Evolutionary conservation across 2,888 invertebrate genomes (phyloP).

Genomic region (Neocrepidodera transversa): DNA sequence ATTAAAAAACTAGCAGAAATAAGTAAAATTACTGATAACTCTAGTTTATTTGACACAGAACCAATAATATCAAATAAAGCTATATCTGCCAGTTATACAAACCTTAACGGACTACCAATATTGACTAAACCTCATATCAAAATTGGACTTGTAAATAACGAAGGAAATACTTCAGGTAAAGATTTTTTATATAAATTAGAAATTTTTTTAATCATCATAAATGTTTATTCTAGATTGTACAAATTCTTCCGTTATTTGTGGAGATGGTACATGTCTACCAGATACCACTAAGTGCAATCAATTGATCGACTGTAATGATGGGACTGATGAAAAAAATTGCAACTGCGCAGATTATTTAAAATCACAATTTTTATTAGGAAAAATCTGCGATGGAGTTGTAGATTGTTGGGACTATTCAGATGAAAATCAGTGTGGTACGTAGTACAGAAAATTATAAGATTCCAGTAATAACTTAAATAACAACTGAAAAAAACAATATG

Average conservation of each 20-base stretch:
- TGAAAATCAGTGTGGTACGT: constrained; percentile 76
- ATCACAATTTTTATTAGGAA: constrained; percentile 72
- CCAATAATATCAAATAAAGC: constrained; percentile 68
- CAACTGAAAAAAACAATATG: not conserved
- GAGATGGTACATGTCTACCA: constrained; percentile 71
- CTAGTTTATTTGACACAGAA: constrained; percentile 59
- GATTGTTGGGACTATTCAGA: constrained; percentile 85
- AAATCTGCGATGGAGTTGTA: constrained; percentile 80
- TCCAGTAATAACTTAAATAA: no score
- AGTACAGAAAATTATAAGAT: constrained; percentile 5
- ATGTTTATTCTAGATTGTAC: constrained; percentile 35
- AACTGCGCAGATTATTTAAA: constrained; percentile 78
- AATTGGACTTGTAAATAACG: constrained; percentile 47
- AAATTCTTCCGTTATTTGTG: constrained; percentile 57
- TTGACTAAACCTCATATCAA: constrained; percentile 72
- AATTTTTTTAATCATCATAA: not conserved
- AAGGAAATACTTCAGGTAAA: constrained; percentile 44
- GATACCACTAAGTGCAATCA: constrained; percentile 74
- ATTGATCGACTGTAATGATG: constrained; percentile 72
- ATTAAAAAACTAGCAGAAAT: constrained; percentile 66
- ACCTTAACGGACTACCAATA: constrained; percentile 71
- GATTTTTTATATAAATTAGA: not conserved
- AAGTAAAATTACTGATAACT: constrained; percentile 65
- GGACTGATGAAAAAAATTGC: constrained; percentile 76
- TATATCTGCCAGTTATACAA: constrained; percentile 67